Base-by-base conservation (phyloP, 2,797 vertebrate species). In the Coreius guichenoti region DNA sequence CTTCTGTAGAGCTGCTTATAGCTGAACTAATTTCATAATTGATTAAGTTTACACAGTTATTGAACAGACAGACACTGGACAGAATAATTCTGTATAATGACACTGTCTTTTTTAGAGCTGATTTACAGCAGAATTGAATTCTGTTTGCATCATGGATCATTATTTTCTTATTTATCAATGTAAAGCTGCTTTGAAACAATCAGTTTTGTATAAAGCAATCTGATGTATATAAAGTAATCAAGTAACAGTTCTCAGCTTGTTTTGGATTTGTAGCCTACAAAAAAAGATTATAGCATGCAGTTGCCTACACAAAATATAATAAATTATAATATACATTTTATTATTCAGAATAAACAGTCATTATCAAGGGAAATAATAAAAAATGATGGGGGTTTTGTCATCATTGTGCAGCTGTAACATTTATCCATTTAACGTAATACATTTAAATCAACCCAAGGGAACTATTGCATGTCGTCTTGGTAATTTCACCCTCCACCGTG, bases 391-490 rank as follows among this genome's bases (percentile, higher is more conserved):
- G 1, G 16, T 43, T 43, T 12, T 26, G 16, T 19, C 43, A 67
- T 80, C 29, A 49, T 31, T 29, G 39, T 47, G 61, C 11, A 33
- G 19, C 61, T 29, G 1, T 74, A 65, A 49, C 26, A 63, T 33
- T 56, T 7, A 67, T 29, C 8, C 21, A 83, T 73, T 43, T 12
- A 58, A 84, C 21, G 0, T 1, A 56, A 70, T 76, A 56, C 73
- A 78, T 61, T 83, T 87, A 84, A 87, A 49, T 77, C 58, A 73
- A 83, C 82, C 36, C 51, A 73, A 36, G 77, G 61, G 83, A 76
- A 85, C 80, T 61, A 81, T 83, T 78, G n/a, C 58, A 83, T 49
- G 67, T 56, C 49, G 72, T 51, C 75, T 85, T 72, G 47, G 84
- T 86, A 69, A 82, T 83, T 56, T 84, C 85, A 81, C 73, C 67